These are phyloP conservation scores for Urocitellus parryii DNA, from an alignment of 2,113 vertebrate genomes.

Conservation along the genomic window DNA sequence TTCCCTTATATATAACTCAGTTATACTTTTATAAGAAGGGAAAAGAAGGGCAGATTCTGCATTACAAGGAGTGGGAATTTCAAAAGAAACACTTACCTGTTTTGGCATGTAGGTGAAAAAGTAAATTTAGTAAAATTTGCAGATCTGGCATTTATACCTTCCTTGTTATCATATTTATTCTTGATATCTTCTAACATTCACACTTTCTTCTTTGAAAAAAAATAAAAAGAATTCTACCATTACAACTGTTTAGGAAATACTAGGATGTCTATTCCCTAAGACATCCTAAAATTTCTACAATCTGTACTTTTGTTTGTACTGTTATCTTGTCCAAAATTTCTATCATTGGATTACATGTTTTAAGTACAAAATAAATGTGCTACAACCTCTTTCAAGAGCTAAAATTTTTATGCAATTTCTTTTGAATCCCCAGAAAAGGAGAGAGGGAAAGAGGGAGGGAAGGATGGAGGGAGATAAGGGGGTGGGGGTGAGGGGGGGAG, in stretches of 20 bases:
- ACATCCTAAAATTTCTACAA: background rate
- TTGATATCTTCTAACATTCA: background rate
- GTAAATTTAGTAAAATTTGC: background rate
- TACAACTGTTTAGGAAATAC: background rate
- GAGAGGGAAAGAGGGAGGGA: background rate
- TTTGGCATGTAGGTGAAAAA: background rate
- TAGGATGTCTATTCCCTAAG: background rate
- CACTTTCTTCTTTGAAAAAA: background rate
- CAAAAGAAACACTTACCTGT: background rate
- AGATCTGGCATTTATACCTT: background rate
- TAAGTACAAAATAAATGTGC: background rate
- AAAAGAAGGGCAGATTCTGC: background rate
- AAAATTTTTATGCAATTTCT: background rate
- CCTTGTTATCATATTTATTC: background rate
- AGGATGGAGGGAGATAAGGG: background rate
- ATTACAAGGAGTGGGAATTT: background rate
- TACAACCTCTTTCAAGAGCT: background rate
- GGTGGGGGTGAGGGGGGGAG: too few relatives aligned
- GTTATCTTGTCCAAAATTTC: background rate
- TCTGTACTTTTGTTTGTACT: background rate
- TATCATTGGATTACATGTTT: background rate
- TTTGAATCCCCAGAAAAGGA: background rate
- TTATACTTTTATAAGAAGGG: background rate
- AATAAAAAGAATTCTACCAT: background rate
- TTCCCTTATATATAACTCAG: background rate